These are phyloP conservation scores for Caenorhabditis imperialis DNA, from an alignment of 2,888 invertebrate genomes.

Conservation along the genomic window DNA sequence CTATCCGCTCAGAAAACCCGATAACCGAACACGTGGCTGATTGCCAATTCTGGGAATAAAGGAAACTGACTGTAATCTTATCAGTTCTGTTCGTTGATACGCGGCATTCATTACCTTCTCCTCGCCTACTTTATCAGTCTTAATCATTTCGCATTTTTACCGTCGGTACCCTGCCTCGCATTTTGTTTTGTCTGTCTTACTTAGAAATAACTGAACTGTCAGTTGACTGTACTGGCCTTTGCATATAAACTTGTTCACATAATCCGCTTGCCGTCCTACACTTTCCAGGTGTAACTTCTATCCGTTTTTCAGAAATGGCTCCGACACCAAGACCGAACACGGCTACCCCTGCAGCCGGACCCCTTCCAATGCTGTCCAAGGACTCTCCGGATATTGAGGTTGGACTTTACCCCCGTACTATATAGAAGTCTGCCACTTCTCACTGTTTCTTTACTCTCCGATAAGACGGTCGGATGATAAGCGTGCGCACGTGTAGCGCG, in stretches of 20 bases:
- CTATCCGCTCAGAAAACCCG: constrained; percentile 14
- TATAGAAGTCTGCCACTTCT: constrained; percentile 6
- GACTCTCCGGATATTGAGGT: constrained; percentile 71
- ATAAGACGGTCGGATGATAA: constrained; percentile 23
- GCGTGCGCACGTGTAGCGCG: constrained; percentile 30
- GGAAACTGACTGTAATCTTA: constrained; percentile 42
- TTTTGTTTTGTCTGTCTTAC: background rate
- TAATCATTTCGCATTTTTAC: constrained; percentile 21
- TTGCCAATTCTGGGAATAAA: constrained; percentile 11
- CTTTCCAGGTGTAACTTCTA: background rate
- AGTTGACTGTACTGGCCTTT: no score
- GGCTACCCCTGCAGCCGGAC: background rate
- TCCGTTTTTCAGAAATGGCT: constrained; percentile 23
- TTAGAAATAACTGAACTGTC: no score
- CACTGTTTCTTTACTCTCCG: constrained; percentile 8
- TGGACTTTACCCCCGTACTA: constrained; percentile 6
- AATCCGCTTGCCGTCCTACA: no score
- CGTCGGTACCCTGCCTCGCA: background rate
- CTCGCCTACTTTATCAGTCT: constrained; percentile 41
- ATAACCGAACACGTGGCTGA: constrained; percentile 42
- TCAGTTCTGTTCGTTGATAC: constrained; percentile 54
- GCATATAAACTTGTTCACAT: no score
- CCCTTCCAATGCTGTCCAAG: constrained; percentile 48
- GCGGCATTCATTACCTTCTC: constrained; percentile 32
- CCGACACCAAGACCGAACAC: constrained; percentile 29